A percentile compares a stretch with the other conserved stretches of the same genome.
These are phyloP conservation scores for Oryzaephilus surinamensis DNA, from an alignment of 1,140 invertebrate species.

Conservation along the genomic window DNA sequence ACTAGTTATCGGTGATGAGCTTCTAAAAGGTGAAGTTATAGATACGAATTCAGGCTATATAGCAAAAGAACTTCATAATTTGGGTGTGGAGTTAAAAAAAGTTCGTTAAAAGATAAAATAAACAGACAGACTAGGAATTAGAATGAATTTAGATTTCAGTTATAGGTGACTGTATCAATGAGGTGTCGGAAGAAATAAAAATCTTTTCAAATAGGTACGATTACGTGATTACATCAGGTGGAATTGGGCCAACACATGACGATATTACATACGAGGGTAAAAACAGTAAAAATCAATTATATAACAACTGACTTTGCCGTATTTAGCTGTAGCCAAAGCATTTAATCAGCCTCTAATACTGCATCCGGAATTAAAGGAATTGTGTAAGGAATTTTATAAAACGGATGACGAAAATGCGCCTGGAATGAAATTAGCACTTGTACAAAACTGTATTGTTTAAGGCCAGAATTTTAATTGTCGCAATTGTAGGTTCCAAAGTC, in stretches of 20 bases:
- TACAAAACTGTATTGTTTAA: background rate
- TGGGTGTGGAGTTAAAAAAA: conserved; percentile 56
- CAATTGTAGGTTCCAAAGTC: conserved; percentile 38
- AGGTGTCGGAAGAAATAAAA: conserved; percentile 57
- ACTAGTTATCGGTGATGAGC: conserved; percentile 71
- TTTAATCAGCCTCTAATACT: conserved; percentile 49
- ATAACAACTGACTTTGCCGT: background rate
- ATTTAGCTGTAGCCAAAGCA: conserved; percentile 55
- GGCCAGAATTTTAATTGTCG: conserved; percentile 3
- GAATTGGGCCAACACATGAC: conserved; percentile 78
- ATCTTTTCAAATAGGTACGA: conserved; percentile 49
- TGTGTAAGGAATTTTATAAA: conserved; percentile 43
- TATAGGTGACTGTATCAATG: conserved; percentile 56
- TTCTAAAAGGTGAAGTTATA: conserved; percentile 66
- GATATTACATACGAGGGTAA: conserved; percentile 71
- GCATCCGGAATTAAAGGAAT: conserved; percentile 47
- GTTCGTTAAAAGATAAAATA: conserved; percentile 24
- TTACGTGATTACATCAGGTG: conserved; percentile 68
- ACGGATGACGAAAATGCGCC: conserved; percentile 32
- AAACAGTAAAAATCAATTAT: too few relatives aligned
- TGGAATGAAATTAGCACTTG: conserved; percentile 39
- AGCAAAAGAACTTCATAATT: conserved; percentile 49
- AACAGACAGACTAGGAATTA: conserved; percentile 11
- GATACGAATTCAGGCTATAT: conserved; percentile 69
- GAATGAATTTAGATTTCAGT: conserved; percentile 48